Base-by-base conservation (phyloP, 2,797 vertebrate species). In the Anolis apletophallus region DNA sequence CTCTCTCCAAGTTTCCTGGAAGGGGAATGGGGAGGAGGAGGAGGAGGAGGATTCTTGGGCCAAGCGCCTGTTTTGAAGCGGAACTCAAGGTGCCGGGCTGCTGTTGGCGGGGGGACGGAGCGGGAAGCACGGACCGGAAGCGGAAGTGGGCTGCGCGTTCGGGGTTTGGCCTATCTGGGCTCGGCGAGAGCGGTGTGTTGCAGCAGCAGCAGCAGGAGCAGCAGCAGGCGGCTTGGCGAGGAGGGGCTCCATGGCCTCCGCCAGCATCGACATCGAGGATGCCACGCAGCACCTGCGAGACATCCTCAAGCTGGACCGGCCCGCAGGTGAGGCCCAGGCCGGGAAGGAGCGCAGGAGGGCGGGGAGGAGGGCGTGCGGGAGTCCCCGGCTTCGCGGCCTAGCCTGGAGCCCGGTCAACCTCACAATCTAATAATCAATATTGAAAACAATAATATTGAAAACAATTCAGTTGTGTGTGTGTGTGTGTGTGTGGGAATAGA, bases 221-320 rank as follows among this genome's bases (percentile, higher is more conserved):
- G n/a, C n/a, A n/a, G n/a, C n/a, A n/a, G 82, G 80, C 86, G 40
- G 85, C 55, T 87, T 88, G 77, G 55, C 89, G 82, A 16, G 80
- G n/a, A n/a, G 78, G 59, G 88, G 2, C 92, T 95, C 94, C 89
- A 99, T 99, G 98, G 98, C 98, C 95, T 97, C 97, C 54, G 96
- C 95, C 59, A 98, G 97, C 82, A 99, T 99, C 93, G 98, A 99
- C 84, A 98, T 99, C 76, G 97, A 98, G 95, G 98, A 97, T 94
- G 98, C 98, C 83, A 99, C 98, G 80, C 98, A 99, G 96, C 98
- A 98, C 90, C 97, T 99, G 76, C 97, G 98, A 85, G 98, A 99
- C 87, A 99, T 99, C 90, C 96, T 99, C 76, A 99, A 99, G 94
- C 97, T 99, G 91, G 98, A 99, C 96, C 97, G 98, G 79, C 96